A percentile compares a stretch with the other conserved stretches of the same genome.
Conservation (phyloP, 2,888 invertebrate genomes). For the Hirtodrosophila histrioides region DNA sequence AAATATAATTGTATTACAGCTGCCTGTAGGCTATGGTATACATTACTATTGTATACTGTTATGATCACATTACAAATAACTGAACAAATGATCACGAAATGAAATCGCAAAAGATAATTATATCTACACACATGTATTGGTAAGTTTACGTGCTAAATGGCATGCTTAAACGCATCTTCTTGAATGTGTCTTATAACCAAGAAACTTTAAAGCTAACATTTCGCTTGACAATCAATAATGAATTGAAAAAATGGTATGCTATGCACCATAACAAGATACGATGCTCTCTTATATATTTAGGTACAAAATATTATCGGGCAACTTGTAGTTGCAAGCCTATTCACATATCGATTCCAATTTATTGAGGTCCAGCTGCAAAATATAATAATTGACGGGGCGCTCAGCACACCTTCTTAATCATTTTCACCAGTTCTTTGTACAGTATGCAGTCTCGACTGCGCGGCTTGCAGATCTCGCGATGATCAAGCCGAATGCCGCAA, state of each 20-base stretch:
- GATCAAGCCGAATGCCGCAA: conserved; percentile 90
- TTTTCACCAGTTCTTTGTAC: conserved; percentile 88
- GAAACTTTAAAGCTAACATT: conserved; percentile 1
- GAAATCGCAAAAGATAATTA: conserved; percentile 24
- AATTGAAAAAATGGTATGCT: conserved; percentile 36
- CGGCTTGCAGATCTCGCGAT: conserved; percentile 94
- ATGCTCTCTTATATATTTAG: conserved; percentile 31
- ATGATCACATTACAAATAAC: conserved; percentile 47
- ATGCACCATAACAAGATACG: conserved; percentile 47
- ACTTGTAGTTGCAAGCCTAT: conserved; percentile 55
- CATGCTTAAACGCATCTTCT: conserved; percentile 59
- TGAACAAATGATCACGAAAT: conserved; percentile 55
- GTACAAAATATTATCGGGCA: conserved; percentile 58
- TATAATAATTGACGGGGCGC: conserved; percentile 13
- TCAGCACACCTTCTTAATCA: conserved; percentile 86
- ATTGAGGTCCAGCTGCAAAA: conserved; percentile 48
- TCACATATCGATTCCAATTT: conserved; percentile 61
- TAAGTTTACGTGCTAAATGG: conserved; percentile 52
- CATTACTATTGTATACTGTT: conserved; percentile 9
- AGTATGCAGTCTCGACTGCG: conserved; percentile 88
- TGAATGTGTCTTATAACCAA: conserved; percentile 27
- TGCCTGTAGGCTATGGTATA: conserved; percentile 20
- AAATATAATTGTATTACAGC: conserved; percentile 13
- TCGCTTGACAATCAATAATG: conserved; percentile 4
- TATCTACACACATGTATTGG: conserved; percentile 18